These are phyloP conservation scores for Callorhinus ursinus DNA, from an alignment of 2,113 vertebrate genomes.

Conservation along the genomic window DNA sequence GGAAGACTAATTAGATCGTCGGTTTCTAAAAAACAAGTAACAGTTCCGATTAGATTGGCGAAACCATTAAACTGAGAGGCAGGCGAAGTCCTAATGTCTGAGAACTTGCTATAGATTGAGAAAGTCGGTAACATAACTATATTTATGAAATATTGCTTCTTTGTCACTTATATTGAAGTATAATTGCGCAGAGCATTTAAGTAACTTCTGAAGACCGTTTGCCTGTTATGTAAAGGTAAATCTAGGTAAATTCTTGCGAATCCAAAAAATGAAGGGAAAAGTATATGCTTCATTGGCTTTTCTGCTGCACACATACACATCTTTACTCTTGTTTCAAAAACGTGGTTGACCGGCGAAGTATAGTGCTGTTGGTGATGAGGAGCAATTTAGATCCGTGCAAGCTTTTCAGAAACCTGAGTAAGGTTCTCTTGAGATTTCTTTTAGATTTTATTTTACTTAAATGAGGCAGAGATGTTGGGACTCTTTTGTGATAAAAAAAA, in stretches of 20 bases:
- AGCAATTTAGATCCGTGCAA: accelerated
- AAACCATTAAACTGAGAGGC: background rate
- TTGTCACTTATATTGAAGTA: background rate
- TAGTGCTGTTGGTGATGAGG: background rate
- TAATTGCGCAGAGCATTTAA: background rate
- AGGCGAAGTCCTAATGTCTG: background rate
- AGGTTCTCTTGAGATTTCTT: background rate
- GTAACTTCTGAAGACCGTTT: background rate
- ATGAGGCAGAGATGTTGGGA: background rate
- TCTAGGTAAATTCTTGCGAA: background rate
- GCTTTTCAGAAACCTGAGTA: background rate
- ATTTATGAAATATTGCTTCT: slow-evolving; percentile 1
- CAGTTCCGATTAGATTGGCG: background rate
- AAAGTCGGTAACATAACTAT: background rate
- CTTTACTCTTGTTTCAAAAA: slow-evolving; percentile 12
- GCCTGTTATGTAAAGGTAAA: slow-evolving; percentile 20
- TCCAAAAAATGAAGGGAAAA: background rate
- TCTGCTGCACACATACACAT: background rate
- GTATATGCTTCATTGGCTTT: background rate
- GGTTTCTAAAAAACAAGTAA: background rate
- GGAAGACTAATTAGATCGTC: background rate
- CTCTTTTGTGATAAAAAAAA: background rate
- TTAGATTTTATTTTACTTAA: background rate
- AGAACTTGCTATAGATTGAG: background rate
- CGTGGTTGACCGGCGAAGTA: background rate